Evolutionary conservation across 2,113 vertebrate genomes (phyloP).

Genomic region (Recurvirostra avosetta): DNA sequence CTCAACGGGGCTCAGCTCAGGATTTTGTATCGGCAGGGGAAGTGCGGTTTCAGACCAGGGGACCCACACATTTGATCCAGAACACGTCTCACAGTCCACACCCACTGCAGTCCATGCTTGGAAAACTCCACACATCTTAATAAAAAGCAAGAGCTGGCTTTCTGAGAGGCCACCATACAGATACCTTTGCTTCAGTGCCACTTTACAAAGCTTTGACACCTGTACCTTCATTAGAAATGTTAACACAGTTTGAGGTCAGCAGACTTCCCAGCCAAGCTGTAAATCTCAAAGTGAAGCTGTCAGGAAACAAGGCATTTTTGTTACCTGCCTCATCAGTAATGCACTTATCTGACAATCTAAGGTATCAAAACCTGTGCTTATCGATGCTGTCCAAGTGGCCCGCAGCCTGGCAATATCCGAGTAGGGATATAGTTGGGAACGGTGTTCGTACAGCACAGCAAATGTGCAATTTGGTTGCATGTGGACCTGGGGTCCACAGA

Average conservation of each 20-base stretch:
- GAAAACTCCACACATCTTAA: not conserved
- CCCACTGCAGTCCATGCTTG: not conserved
- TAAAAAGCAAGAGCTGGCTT: not conserved
- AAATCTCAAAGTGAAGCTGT: not conserved
- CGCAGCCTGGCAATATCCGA: not conserved
- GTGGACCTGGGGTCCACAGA: too few species aligned
- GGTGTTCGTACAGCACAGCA: not conserved
- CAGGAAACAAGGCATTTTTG: not conserved
- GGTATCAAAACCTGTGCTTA: not conserved
- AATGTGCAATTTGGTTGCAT: not conserved
- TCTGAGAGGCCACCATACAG: not conserved
- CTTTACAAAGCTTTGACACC: not conserved
- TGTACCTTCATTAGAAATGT: accelerated
- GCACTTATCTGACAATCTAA: not conserved
- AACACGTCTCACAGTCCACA: not conserved
- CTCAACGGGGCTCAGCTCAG: not conserved
- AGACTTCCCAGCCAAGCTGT: not conserved
- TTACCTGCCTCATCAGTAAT: not conserved
- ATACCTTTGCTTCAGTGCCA: not conserved
- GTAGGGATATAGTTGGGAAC: not conserved
- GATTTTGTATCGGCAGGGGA: not conserved
- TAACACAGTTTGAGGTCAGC: not conserved
- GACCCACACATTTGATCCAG: not conserved
- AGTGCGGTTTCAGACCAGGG: not conserved
- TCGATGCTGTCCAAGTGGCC: not conserved